Evolutionary conservation across 1,140 invertebrate species (phyloP), one percentile per base, ranked within the genome.

Genomic region (Cecropterus lyciades): DNA sequence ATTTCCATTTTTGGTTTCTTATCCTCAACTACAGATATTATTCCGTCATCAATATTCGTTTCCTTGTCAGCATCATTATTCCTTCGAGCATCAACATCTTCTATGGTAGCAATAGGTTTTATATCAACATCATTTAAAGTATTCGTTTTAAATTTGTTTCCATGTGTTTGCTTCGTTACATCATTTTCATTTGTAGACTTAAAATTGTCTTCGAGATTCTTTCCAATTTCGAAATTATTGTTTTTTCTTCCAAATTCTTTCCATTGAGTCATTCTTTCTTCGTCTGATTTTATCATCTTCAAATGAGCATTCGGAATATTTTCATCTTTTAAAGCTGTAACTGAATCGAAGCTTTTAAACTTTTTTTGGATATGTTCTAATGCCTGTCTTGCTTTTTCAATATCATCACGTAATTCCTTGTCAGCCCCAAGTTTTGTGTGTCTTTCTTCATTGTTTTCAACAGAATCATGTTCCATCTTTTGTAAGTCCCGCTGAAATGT

Each of bases 151-250:
- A 42, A 45, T 11, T 45, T 13, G n/a, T 16, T 9, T 1, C 20
- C n/a, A 37, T 43, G 52, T 59, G n/a, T 30, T 45, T n/a, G 14
- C 30, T 7, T 51, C 0, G 30, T 9, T 33, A 17, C 30, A n/a
- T 57, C 51, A 4, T 37, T 42, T 53, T 0, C 24, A 10, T 37
- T 51, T 4, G 71, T 69, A 46, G 64, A 16, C 53, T 77, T 82
- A 43, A 84, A 82, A 64, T 76, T 77, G 48, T 91, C 83, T 78
- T 89, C 83, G 42, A 84, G 82, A 56, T 87, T 87, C 72, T 49
- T 84, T 0, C 69, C 80, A 40, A 75, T 74, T 63, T 87, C 85
- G 51, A 77, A 65, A 60, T 83, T 79, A 49, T 78, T 87, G n/a
- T 85, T 71, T 20, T 84, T 78, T 53, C 73, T 85, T 17, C 80